phyloP scores from a whole-genome alignment of 1,140 invertebrate species.

The Saccostrea echinata region DNA sequence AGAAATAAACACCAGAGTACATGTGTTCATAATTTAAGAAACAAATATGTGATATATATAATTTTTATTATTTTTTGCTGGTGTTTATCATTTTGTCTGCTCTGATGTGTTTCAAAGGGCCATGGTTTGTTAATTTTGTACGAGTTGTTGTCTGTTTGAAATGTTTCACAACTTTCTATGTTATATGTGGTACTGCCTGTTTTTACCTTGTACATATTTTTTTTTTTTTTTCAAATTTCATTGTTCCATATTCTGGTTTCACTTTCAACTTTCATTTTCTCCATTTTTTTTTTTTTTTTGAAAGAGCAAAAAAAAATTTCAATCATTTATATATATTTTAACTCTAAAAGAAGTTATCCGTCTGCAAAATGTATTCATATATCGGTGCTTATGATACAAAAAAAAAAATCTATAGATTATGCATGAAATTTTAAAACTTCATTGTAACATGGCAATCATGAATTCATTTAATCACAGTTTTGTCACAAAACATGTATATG shows the following conservation, averaged over 20 bases:
- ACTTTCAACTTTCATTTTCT: slow-evolving; percentile 29
- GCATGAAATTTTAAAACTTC: neutral
- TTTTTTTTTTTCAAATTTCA: slow-evolving; percentile 7
- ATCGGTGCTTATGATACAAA: slow-evolving; percentile 31
- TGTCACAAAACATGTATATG: slow-evolving; percentile 38
- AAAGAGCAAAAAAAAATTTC: neutral
- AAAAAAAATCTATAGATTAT: neutral
- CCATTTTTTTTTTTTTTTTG: neutral
- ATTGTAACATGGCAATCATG: neutral
- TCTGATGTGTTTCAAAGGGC: slow-evolving; percentile 40
- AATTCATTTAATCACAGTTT: slow-evolving; percentile 30
- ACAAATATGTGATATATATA: slow-evolving; percentile 37
- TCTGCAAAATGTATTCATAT: slow-evolving; percentile 24
- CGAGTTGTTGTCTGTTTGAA: slow-evolving; percentile 38
- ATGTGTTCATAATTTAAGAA: slow-evolving; percentile 45
- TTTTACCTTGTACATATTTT: slow-evolving; percentile 31
- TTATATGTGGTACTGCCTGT: slow-evolving; percentile 17
- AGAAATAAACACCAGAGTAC: slow-evolving; percentile 21
- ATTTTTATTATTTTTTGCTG: neutral
- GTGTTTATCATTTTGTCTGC: slow-evolving; percentile 2
- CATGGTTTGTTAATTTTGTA: neutral
- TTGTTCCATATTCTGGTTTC: slow-evolving; percentile 27
- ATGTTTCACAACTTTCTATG: slow-evolving; percentile 10
- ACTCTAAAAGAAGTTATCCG: slow-evolving; percentile 20
- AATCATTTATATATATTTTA: slow-evolving; percentile 37